phyloP scores from a whole-genome alignment of 2,797 vertebrate genomes.

The Anas georgica region DNA sequence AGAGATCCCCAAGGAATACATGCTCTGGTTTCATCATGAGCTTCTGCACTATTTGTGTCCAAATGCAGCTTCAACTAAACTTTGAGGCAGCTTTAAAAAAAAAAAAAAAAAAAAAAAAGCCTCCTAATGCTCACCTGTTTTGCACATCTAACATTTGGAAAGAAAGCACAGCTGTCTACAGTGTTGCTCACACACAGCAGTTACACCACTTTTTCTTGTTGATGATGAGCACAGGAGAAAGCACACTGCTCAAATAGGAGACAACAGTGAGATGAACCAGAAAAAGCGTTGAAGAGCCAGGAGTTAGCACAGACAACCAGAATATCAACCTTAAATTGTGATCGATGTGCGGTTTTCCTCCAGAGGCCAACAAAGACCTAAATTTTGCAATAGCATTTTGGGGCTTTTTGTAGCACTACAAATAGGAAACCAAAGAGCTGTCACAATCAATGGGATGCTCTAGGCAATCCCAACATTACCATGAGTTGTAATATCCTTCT shows the following conservation, averaged over 20 bases:
- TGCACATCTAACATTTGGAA: fast-evolving
- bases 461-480: background rate
- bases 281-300: fast-evolving
- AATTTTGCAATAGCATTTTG: background rate
- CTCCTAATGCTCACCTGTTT: background rate
- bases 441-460: background rate
- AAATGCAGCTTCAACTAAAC: background rate
- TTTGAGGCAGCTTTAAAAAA: background rate
- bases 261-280: background rate
- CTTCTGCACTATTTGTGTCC: background rate
- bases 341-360: fast-evolving
- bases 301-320: background rate
- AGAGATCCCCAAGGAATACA: background rate
- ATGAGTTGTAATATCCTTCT: background rate
- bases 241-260: fast-evolving
- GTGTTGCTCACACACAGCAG: fast-evolving
- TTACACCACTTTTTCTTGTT: fast-evolving
- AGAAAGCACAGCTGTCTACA: background rate
- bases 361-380: background rate
- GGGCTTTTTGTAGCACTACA: background rate
- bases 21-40: background rate
- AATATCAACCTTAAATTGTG: background rate
- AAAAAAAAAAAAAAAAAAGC: fast-evolving
- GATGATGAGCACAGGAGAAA: background rate
- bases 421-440: background rate